Conservation (phyloP, 2,113 vertebrate species). For the Cottus gobio region DNA sequence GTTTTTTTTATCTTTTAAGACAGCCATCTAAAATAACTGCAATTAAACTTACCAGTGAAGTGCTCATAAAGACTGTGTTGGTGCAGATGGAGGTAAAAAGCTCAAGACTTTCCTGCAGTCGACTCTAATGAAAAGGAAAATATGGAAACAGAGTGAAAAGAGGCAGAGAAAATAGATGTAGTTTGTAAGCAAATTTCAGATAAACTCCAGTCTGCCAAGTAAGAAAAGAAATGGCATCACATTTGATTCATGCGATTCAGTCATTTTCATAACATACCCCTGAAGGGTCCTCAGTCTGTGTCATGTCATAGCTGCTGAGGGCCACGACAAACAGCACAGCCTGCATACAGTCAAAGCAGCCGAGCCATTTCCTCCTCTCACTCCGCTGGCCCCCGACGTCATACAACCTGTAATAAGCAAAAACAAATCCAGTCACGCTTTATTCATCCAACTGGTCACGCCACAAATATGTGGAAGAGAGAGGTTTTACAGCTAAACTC, state of each 20-base stretch:
- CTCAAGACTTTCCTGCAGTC: slow-evolving; percentile 78
- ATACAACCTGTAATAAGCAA: slow-evolving; percentile 71
- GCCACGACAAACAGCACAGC: slow-evolving; percentile 80
- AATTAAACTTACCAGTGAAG: slow-evolving; percentile 74
- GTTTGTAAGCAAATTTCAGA: background rate
- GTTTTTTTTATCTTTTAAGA: background rate
- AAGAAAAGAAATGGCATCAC: background rate
- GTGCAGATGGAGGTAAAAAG: slow-evolving; percentile 77
- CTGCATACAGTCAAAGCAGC: slow-evolving; percentile 80
- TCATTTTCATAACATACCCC: slow-evolving; percentile 56
- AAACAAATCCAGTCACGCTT: background rate
- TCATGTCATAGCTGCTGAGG: slow-evolving; percentile 80
- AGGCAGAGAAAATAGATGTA: fast-evolving
- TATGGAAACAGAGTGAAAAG: background rate
- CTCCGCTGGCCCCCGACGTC: slow-evolving; percentile 81
- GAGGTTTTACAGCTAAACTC: no score
- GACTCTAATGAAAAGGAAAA: slow-evolving; percentile 61
- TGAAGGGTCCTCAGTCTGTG: slow-evolving; percentile 49
- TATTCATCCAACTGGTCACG: background rate
- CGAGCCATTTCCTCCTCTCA: slow-evolving; percentile 80
- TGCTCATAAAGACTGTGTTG: slow-evolving; percentile 65
- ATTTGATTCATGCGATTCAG: background rate
- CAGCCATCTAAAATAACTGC: background rate
- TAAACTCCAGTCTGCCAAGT: background rate
- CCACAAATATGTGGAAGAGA: background rate